Evolutionary conservation across 2,113 vertebrate species (phyloP).

Genomic region (Limanda limanda): DNA sequence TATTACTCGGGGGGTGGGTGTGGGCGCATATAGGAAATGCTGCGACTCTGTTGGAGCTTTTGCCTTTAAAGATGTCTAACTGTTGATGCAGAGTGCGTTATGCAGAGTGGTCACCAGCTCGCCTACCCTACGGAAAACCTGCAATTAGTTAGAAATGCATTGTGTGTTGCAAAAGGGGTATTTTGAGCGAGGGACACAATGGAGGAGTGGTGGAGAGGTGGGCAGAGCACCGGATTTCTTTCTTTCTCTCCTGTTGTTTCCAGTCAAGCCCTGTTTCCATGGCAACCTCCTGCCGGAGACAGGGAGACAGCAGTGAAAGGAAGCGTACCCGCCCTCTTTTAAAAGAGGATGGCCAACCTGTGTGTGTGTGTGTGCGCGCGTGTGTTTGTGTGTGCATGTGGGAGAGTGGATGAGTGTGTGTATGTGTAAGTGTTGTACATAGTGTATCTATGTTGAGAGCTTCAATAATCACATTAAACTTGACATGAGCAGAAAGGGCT

Average conservation of each 20-base stretch:
- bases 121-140: conserved; percentile 66
- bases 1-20: conserved; percentile 55
- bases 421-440: conserved; percentile 1
- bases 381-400: conserved; percentile 12
- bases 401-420: background rate
- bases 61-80: conserved; percentile 64
- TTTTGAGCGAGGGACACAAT: conserved; percentile 79
- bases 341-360: conserved; percentile 81
- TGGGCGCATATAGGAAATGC: conserved; percentile 41
- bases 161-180: conserved; percentile 53
- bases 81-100: conserved; percentile 51
- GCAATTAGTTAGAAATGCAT: conserved; percentile 77
- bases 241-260: conserved; percentile 84
- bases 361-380: conserved; percentile 25
- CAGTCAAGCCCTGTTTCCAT: conserved; percentile 88
- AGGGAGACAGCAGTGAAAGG: conserved; percentile 82
- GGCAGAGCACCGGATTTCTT: conserved; percentile 83
- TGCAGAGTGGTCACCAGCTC: conserved; percentile 69
- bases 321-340: conserved; percentile 81
- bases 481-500: background rate
- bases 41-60: conserved; percentile 53
- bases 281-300: conserved; percentile 83
- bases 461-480: conserved; percentile 36
- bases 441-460: conserved; percentile 43
- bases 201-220: conserved; percentile 80